Evolutionary conservation across 2,888 invertebrate genomes (phyloP), one percentile per base, ranked within the genome.

Genomic region (Eumerus sabulonum): DNA sequence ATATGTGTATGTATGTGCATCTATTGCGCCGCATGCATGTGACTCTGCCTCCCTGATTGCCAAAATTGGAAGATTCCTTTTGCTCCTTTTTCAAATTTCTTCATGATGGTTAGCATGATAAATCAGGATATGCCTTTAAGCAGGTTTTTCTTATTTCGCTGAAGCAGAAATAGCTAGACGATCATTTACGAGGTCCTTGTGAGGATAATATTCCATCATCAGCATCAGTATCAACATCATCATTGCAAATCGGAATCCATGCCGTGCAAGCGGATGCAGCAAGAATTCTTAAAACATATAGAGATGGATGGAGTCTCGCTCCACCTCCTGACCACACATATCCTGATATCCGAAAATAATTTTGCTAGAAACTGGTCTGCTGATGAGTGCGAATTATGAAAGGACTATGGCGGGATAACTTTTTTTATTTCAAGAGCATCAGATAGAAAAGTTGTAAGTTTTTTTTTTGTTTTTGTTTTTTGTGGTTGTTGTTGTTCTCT

Each of bases 181-280:
- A 67, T 73, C 68, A 64, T 73, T 73, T 70, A 68, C 73, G 79
- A 79, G 68, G 79, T 79, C 79, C 79, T 79, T 79, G 74, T 79
- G 79, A 79, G 79, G 68, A 79, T 79, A 74, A 79, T 79, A 79
- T 74, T 74, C 79, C 64, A 73, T 77, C 77, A 79, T 68, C 68
- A 63, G 27, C 27, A 27, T 27, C 27, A 27, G 27, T 27, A 27
- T 27, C 27, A 27, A 27, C 27, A 27, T 27, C 27, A 27, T 27
- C 27, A 27, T 27, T 27, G 2, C 27, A 7, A 27, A 27, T 77
- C 67, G 42, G 59, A 62, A 63, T 51, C 60, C 48, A 48, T 64
- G 62, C 51, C 16, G 11, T 56, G 76, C 76, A 76, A 74, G 59
- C 27, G 27, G 7, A 27, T 79, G 74, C 79, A 77, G 59, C 73